Conservation (phyloP, 2,113 vertebrate species). For the Vimba vimba region DNA sequence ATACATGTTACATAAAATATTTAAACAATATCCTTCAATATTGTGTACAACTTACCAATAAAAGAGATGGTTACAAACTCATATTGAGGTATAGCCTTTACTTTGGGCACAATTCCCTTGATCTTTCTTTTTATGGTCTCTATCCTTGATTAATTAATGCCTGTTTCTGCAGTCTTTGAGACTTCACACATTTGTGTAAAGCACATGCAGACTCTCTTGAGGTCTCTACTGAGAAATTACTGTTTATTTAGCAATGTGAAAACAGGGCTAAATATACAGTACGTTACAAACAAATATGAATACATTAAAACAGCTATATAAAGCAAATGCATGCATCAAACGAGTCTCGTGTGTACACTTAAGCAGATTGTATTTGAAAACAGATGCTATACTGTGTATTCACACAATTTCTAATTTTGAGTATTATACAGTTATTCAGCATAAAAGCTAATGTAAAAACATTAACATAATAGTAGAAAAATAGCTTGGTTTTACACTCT, state of each 20-base stretch:
- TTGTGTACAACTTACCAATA: not conserved
- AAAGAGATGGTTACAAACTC: not conserved
- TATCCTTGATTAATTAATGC: not conserved
- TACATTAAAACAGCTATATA: not conserved
- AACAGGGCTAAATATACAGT: not conserved
- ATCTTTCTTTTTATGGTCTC: not conserved
- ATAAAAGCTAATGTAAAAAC: too few species aligned
- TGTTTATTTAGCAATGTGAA: not conserved
- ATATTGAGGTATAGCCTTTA: not conserved
- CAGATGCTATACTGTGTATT: not conserved
- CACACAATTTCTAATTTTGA: not conserved
- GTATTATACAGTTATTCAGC: not conserved
- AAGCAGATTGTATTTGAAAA: conserved; percentile 2
- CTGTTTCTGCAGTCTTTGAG: not conserved
- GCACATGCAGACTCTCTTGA: not conserved
- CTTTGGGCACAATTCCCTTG: not conserved
- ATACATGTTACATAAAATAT: not conserved
- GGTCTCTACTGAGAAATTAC: not conserved
- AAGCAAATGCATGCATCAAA: not conserved
- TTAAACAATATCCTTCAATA: not conserved
- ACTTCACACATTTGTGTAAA: not conserved
- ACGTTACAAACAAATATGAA: not conserved
- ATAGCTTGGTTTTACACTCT: not conserved
- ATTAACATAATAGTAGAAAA: not conserved
- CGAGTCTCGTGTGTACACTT: not conserved